Evolutionary conservation across 2,797 vertebrate genomes (phyloP).

Genomic region (Etheostoma nigrum): DNA sequence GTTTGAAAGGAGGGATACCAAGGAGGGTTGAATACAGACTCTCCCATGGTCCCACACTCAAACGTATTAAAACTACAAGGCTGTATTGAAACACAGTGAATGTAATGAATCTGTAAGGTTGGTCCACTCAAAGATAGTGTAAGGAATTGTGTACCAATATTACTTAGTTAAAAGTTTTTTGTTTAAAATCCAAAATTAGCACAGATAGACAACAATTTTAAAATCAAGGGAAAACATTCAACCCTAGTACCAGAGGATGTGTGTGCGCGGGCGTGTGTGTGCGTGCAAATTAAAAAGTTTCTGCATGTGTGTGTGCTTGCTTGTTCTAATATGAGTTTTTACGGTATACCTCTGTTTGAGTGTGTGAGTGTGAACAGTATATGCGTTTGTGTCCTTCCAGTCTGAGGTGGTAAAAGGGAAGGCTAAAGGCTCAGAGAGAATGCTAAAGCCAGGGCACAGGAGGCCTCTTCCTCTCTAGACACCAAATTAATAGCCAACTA

Average conservation of each 20-base stretch:
- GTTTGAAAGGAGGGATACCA: not conserved
- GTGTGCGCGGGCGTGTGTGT: not conserved
- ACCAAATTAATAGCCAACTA: conserved; percentile 47
- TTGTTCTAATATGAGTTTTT: not conserved
- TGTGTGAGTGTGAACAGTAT: conserved; percentile 9
- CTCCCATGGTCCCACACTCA: too few relatives aligned
- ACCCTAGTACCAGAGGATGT: not conserved
- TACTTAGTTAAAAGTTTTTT: not conserved
- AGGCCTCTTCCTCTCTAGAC: conserved; percentile 34
- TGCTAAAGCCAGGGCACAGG: conserved; percentile 48
- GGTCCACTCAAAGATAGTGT: not conserved
- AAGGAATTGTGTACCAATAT: not conserved
- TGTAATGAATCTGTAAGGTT: not conserved
- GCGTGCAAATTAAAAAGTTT: conserved; percentile 50
- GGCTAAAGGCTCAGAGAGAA: conserved; percentile 58
- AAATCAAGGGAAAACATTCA: conserved; percentile 23
- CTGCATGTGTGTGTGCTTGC: conserved; percentile 2
- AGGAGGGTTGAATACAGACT: not conserved
- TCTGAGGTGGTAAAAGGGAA: conserved; percentile 39
- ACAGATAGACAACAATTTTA: not conserved
- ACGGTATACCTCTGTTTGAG: conserved; percentile 6
- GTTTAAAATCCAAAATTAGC: conserved; percentile 2
- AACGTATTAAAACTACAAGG: not conserved
- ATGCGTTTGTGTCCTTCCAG: conserved; percentile 35
- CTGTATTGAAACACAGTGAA: not conserved